A percentile compares a stretch with the other conserved stretches of the same genome.
Conservation (phyloP, 1,140 invertebrate species). For the Nilaparvata lugens region DNA sequence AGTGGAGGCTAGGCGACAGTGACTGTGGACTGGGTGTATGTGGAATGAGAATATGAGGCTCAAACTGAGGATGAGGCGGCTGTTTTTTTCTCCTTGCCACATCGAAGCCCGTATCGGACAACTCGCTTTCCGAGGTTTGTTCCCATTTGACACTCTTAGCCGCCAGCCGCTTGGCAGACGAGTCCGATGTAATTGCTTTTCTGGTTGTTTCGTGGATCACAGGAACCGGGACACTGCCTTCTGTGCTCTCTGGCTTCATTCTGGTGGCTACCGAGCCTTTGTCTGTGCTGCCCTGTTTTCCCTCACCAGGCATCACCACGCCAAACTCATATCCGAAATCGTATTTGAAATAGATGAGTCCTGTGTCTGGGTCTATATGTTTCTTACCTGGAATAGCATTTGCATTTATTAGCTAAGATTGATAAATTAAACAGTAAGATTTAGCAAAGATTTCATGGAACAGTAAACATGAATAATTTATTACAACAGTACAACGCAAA, state of each 20-base stretch:
- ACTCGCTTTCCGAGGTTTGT: slow-evolving; percentile 51
- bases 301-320: slow-evolving; percentile 57
- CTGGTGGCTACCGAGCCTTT: slow-evolving; percentile 13
- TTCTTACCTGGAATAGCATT: slow-evolving; percentile 61
- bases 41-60: slow-evolving; percentile 29
- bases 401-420: too few species aligned
- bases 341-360: slow-evolving; percentile 73
- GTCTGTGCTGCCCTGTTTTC: slow-evolving; percentile 33
- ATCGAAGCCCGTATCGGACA: slow-evolving; percentile 44
- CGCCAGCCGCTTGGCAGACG: slow-evolving; percentile 33
- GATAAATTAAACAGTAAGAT: too few species aligned
- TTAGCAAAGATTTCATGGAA: too few species aligned
- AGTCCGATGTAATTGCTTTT: slow-evolving; percentile 27
- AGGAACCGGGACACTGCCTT: slow-evolving; percentile 47
- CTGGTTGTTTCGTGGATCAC: slow-evolving; percentile 46
- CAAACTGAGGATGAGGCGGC: slow-evolving; percentile 31
- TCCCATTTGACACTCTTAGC: slow-evolving; percentile 51
- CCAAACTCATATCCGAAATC: slow-evolving; percentile 76
- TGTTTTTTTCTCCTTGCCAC: slow-evolving; percentile 31
- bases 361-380: slow-evolving; percentile 64
- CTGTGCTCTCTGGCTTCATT: slow-evolving; percentile 32
- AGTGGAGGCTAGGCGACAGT: slow-evolving; percentile 47
- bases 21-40: slow-evolving; percentile 47
- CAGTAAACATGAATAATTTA: too few species aligned
- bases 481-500: too few species aligned